Base-by-base conservation (phyloP, 2,888 invertebrate genomes). In the Labia minor region DNA sequence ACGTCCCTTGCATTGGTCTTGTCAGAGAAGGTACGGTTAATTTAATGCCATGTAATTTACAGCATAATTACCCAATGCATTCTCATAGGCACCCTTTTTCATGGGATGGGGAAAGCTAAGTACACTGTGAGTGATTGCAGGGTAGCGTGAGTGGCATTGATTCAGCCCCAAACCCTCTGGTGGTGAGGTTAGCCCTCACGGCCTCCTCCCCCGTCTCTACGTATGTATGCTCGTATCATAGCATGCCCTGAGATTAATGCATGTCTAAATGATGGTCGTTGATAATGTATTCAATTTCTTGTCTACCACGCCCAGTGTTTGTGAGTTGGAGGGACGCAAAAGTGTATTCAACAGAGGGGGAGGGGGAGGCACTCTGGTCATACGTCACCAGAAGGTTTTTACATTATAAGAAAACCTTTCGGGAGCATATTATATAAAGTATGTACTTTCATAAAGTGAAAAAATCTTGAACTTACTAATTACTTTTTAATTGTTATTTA, bases 1-100 rank as follows among this genome's bases (percentile, higher is more conserved):
- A 6, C 26, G 26, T 26, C 26, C n/a, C 49, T 49, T 4, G 49
- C 49, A 49, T 8, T 49, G 49, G 49, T 49, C 3, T 49, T 49
- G 49, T 49, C 49, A 49, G 49, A 49, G 49, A 49, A 49, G 16
- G 49, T 16, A 49, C 49, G 49, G 49, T n/a, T 49, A 49, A 49
- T 49, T 49, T 49, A 49, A 49, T 49, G 49, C 49, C 49, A 49
- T 49, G 49, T 49, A 49, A 49, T 49, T 49, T 49, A 49, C 49
- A 49, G 49, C 4, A 49, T 49, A 49, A 49, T 49, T 49, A 49
- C 49, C 49, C 49, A n/a, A 49, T 49, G 49, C 49, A 49, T 49
- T 49, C 49, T 49, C 49, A 49, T 49, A 4, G 8, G 8, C 49
- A 49, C 49, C 49, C 49, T 11, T 49, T 49, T 49, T 26, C 26